phyloP scores from a whole-genome alignment of 2,113 vertebrate species.

The Dinomys branickii region DNA sequence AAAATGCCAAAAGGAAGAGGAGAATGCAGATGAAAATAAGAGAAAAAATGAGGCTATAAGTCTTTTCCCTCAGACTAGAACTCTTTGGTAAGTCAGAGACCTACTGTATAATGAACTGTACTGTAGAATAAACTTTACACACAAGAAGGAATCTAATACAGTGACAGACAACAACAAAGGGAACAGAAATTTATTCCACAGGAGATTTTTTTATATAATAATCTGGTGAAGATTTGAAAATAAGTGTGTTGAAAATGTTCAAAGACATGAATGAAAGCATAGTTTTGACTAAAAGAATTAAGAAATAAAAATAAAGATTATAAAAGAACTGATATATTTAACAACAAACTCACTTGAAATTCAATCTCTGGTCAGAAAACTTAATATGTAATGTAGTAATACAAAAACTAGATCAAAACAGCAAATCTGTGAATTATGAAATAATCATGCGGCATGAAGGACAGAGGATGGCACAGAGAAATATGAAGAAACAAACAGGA shows the following conservation, averaged over 20 bases:
- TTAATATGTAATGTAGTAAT: neutral
- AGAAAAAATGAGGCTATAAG: neutral
- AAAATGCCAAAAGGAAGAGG: neutral
- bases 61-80: too few relatives aligned
- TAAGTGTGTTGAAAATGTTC: neutral
- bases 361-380: neutral
- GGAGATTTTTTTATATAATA: conserved; percentile 27
- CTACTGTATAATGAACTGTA: too few relatives aligned
- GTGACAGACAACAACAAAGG: conserved; percentile 29
- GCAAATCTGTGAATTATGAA: conserved; percentile 15
- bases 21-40: neutral
- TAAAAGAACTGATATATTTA: neutral
- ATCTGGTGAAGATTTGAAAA: conserved; percentile 1
- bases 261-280: conserved; percentile 31
- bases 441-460: conserved; percentile 21
- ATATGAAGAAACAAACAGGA: neutral
- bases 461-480: neutral
- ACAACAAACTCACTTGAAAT: conserved; percentile 5
- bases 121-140: neutral
- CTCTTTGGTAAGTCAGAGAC: too few relatives aligned
- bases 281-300: neutral
- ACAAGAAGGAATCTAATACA: neutral
- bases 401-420: neutral
- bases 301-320: neutral
- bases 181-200: conserved; percentile 22